Conservation (phyloP, 2,888 invertebrate species). For the Pharmacophagus antenor region DNA sequence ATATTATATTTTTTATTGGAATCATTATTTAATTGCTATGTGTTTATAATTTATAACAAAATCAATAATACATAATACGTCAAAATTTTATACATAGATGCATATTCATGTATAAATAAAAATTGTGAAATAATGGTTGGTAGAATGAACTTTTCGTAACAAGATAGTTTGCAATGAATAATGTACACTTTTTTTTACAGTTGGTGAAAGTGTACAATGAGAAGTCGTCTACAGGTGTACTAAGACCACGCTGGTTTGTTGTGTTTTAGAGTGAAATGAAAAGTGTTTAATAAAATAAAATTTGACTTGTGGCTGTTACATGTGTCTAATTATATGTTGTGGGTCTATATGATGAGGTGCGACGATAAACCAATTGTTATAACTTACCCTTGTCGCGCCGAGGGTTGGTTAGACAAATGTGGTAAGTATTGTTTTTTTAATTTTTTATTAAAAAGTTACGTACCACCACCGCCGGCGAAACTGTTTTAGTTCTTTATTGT, state of each 20-base stretch:
- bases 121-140: background rate
- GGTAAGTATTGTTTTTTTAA: slow-evolving; percentile 52
- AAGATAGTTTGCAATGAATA: slow-evolving; percentile 8
- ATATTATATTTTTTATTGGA: background rate
- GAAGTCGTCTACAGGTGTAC: slow-evolving; percentile 37
- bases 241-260: slow-evolving; percentile 30
- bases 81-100: too few relatives aligned
- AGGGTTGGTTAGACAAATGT: slow-evolving; percentile 75
- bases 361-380: slow-evolving; percentile 56
- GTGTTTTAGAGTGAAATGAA: slow-evolving; percentile 51
- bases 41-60: background rate
- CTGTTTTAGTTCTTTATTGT: slow-evolving; percentile 52
- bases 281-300: slow-evolving; percentile 44
- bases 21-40: background rate
- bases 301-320: slow-evolving; percentile 35
- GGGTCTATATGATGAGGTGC: slow-evolving; percentile 58
- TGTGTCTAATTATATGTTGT: slow-evolving; percentile 48
- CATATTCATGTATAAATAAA: background rate
- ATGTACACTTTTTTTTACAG: slow-evolving; percentile 55
- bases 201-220: slow-evolving; percentile 70
- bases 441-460: slow-evolving; percentile 24
- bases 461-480: slow-evolving; percentile 35
- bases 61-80: too few relatives aligned
- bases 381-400: slow-evolving; percentile 70
- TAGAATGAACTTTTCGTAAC: slow-evolving; percentile 2